Evolutionary conservation across 2,888 invertebrate genomes (phyloP).

Genomic region (Noctua pronuba): DNA sequence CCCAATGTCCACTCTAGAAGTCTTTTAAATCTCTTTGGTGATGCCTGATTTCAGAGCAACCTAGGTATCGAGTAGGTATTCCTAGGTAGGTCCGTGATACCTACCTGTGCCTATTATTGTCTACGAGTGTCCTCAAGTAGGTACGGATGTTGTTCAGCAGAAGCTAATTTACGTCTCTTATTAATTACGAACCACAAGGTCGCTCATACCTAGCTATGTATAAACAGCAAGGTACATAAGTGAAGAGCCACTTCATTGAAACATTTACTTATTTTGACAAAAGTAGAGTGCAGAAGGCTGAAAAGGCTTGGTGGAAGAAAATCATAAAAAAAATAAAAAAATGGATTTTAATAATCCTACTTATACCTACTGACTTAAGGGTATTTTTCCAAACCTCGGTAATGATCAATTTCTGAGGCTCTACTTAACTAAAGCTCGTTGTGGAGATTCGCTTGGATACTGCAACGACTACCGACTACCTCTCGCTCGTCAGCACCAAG

Average conservation of each 20-base stretch:
- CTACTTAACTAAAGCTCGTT: neutral
- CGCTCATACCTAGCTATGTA: too few species aligned
- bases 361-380: too few species aligned
- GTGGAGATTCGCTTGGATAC: too few species aligned
- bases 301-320: neutral
- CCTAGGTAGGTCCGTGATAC: neutral
- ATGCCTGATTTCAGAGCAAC: too few species aligned
- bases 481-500: neutral
- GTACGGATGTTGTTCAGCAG: slow-evolving; percentile 22
- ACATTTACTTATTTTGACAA: neutral
- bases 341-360: too few species aligned
- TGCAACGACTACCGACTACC: neutral
- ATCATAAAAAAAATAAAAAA: neutral
- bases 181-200: neutral
- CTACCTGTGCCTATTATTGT: neutral
- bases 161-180: neutral
- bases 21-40: too few species aligned
- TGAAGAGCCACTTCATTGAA: slow-evolving; percentile 16
- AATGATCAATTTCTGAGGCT: neutral
- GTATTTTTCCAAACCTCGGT: too few species aligned
- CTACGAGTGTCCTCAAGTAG: neutral
- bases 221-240: neutral
- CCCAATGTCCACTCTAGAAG: too few species aligned
- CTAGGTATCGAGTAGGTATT: neutral
- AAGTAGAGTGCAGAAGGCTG: neutral